Conservation (phyloP, 2,888 invertebrate genomes). For the Trissonchulus latispiculum region DNA sequence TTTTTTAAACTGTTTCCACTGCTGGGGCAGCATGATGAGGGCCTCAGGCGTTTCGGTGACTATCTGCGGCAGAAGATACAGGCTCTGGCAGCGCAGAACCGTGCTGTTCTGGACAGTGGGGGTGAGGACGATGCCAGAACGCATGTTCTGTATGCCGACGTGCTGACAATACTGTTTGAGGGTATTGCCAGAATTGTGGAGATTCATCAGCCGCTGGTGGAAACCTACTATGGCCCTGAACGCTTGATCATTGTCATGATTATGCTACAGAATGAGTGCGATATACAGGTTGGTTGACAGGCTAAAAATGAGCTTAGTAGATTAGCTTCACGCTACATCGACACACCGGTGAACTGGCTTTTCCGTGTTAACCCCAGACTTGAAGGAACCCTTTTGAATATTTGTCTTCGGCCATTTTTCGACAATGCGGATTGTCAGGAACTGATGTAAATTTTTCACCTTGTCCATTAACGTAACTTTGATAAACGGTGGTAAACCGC, state of each 20-base stretch:
- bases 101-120: slow-evolving; percentile 36
- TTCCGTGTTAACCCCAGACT: too few relatives aligned
- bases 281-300: slow-evolving; percentile 1
- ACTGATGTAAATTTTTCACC: too few relatives aligned
- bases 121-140: slow-evolving; percentile 57
- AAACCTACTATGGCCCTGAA: slow-evolving; percentile 73
- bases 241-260: slow-evolving; percentile 60
- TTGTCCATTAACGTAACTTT: too few relatives aligned
- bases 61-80: slow-evolving; percentile 50
- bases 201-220: slow-evolving; percentile 74
- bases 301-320: too few relatives aligned
- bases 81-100: slow-evolving; percentile 34
- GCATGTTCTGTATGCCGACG: slow-evolving; percentile 70
- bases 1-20: slow-evolving; percentile 95
- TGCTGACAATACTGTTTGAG: slow-evolving; percentile 71
- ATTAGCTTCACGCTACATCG: too few relatives aligned
- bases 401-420: too few relatives aligned
- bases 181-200: slow-evolving; percentile 58
- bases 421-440: too few relatives aligned
- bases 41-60: slow-evolving; percentile 73
- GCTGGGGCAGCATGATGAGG: slow-evolving; percentile 77
- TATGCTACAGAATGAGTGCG: slow-evolving; percentile 59
- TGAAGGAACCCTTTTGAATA: too few relatives aligned
- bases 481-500: too few relatives aligned
- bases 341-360: too few relatives aligned